Evolutionary conservation across 2,113 vertebrate species (phyloP).

Genomic region (Paraplagusia blochii): DNA sequence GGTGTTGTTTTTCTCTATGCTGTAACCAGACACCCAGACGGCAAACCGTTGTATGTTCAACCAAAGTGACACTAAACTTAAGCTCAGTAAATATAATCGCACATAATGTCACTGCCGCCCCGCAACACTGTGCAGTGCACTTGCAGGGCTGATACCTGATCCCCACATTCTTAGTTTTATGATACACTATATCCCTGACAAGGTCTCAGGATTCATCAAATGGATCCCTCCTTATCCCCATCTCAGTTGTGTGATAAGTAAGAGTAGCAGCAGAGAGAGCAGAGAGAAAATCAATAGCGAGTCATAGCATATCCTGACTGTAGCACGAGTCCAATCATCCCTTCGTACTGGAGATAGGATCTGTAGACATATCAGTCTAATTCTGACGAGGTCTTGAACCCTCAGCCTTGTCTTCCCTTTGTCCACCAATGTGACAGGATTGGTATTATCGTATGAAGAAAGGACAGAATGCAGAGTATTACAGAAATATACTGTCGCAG

Average conservation of each 20-base stretch:
- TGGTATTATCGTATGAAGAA: slow-evolving; percentile 50
- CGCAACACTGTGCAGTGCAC: slow-evolving; percentile 17
- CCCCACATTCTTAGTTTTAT: slow-evolving; percentile 51
- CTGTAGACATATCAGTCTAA: slow-evolving; percentile 61
- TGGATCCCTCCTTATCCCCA: slow-evolving; percentile 61
- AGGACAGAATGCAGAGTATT: slow-evolving; percentile 7
- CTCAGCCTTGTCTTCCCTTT: slow-evolving; percentile 58
- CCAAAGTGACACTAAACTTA: slow-evolving; percentile 36
- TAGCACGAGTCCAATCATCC: slow-evolving; percentile 61
- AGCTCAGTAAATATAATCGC: slow-evolving; percentile 36
- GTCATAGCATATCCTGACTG: slow-evolving; percentile 50
- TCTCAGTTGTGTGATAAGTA: slow-evolving; percentile 67
- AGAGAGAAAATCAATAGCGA: slow-evolving; percentile 73
- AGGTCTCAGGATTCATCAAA: slow-evolving; percentile 68
- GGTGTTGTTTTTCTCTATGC: slow-evolving; percentile 30
- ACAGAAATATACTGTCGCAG: slow-evolving; percentile 32
- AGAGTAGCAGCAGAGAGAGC: slow-evolving; percentile 57
- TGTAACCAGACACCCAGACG: slow-evolving; percentile 31
- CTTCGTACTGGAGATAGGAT: slow-evolving; percentile 63
- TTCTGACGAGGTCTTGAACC: slow-evolving; percentile 59
- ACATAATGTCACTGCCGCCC: slow-evolving; percentile 19
- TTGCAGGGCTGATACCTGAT: slow-evolving; percentile 42
- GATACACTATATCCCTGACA: slow-evolving; percentile 63
- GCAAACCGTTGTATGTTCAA: slow-evolving; percentile 33
- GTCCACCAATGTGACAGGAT: slow-evolving; percentile 59